A percentile compares a stretch with the other conserved stretches of the same genome.
phyloP scores from a whole-genome alignment of 2,797 vertebrate species.

The Eutrigla gurnardus region DNA sequence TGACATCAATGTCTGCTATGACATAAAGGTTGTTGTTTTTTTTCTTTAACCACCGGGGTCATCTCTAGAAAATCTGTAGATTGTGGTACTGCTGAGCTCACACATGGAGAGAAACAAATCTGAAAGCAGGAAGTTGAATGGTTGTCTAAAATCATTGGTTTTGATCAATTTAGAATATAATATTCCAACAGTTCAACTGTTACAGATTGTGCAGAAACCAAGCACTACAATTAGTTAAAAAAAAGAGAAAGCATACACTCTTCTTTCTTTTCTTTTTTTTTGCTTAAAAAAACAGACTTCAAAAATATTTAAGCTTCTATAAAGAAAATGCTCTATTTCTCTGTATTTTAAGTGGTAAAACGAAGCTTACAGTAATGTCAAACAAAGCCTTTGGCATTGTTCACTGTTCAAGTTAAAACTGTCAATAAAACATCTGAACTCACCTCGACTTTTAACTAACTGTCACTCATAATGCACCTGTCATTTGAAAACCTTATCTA shows the following conservation, averaged over 20 bases:
- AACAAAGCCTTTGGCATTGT: constrained; percentile 92
- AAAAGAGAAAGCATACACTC: constrained; percentile 34
- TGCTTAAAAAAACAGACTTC: constrained; percentile 26
- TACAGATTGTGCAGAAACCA: constrained; percentile 65
- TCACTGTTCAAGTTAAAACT: constrained; percentile 71
- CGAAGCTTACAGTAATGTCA: constrained; percentile 60
- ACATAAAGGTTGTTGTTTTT: constrained; percentile 39
- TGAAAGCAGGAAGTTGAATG: constrained; percentile 21
- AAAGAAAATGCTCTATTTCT: constrained; percentile 38
- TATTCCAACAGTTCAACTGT: constrained; percentile 80
- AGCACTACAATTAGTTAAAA: constrained; percentile 43
- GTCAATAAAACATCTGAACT: constrained; percentile 43
- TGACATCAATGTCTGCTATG: constrained; percentile 19
- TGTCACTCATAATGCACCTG: constrained; percentile 26
- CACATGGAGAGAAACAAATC: background rate
- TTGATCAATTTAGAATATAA: constrained; percentile 31
- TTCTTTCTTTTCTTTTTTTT: constrained; percentile 18
- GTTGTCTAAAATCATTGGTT: constrained; percentile 37
- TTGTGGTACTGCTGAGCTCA: constrained; percentile 28
- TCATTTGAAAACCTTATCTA: constrained; percentile 29
- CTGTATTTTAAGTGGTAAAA: constrained; percentile 47
- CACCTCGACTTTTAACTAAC: constrained; percentile 9
- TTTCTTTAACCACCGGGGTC: constrained; percentile 72
- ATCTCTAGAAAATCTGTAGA: constrained; percentile 43
- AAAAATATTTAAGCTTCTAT: constrained; percentile 27